Conservation (phyloP, 2,888 invertebrate genomes). For the Drosophila tripunctata region DNA sequence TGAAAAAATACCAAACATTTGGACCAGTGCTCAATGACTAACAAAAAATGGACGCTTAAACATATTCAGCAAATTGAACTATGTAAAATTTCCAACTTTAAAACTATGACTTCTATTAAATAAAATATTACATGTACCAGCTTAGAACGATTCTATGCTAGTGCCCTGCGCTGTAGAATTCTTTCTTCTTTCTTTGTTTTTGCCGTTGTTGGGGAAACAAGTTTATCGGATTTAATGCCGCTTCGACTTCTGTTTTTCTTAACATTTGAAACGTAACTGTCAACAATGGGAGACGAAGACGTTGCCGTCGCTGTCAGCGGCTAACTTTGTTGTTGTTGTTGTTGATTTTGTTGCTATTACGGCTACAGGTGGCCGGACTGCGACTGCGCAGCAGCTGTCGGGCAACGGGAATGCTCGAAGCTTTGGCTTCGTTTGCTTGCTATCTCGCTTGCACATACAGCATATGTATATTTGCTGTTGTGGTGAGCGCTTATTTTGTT, state of each 20-base stretch:
- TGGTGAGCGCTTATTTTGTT: constrained; percentile 48
- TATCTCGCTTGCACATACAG: constrained; percentile 21
- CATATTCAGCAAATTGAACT: no score
- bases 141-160: constrained; percentile 33
- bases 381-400: constrained; percentile 48
- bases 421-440: neutral
- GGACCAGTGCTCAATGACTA: no score
- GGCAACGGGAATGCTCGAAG: constrained; percentile 43
- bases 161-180: constrained; percentile 25
- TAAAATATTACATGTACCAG: no score
- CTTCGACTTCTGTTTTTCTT: constrained; percentile 61
- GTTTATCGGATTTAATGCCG: constrained; percentile 58
- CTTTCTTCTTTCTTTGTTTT: constrained; percentile 36
- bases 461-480: neutral
- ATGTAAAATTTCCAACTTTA: no score
- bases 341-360: constrained; percentile 29
- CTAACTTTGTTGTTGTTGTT: constrained; percentile 17
- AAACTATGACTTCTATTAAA: no score
- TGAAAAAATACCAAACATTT: no score
- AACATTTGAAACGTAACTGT: constrained; percentile 74
- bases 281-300: constrained; percentile 65
- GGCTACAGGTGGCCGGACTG: constrained; percentile 47
- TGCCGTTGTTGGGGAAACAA: constrained; percentile 67
- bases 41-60: no score
- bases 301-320: constrained; percentile 11